Conservation (phyloP, 2,888 invertebrate genomes). For the Baronia brevicornis region DNA sequence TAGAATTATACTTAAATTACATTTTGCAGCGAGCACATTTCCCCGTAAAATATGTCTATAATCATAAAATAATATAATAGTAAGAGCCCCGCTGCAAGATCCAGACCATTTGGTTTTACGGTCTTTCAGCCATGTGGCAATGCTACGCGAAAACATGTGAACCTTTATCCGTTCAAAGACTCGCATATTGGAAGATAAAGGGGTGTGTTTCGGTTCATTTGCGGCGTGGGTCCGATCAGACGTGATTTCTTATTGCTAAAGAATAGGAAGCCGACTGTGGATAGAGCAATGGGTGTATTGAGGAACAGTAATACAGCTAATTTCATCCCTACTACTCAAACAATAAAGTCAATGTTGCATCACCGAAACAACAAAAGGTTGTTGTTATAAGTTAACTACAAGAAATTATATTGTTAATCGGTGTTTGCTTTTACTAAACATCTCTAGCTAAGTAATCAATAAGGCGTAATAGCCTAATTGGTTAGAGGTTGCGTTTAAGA, state of each 20-base stretch:
- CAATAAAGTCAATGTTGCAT: slow-evolving; percentile 35
- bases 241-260: slow-evolving; percentile 66
- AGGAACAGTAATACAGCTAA: slow-evolving; percentile 30
- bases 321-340: slow-evolving; percentile 37
- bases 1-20: too few relatives aligned
- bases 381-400: slow-evolving; percentile 17
- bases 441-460: too few relatives aligned
- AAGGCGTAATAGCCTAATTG: too few relatives aligned
- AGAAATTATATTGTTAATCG: background rate
- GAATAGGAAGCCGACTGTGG: slow-evolving; percentile 39
- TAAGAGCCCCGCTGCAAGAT: slow-evolving; percentile 53
- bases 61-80: slow-evolving; percentile 54
- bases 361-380: background rate
- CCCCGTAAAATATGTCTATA: too few relatives aligned
- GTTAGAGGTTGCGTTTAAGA: too few relatives aligned
- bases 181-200: slow-evolving; percentile 69
- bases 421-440: background rate
- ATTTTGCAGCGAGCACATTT: too few relatives aligned
- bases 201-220: slow-evolving; percentile 69
- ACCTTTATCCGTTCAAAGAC: too few relatives aligned
- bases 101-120: slow-evolving; percentile 63
- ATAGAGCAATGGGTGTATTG: slow-evolving; percentile 42
- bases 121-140: slow-evolving; percentile 62
- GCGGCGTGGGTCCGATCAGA: slow-evolving; percentile 53
- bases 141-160: too few relatives aligned